phyloP scores from a whole-genome alignment of 2,113 vertebrate genomes.

The Hydrochoerus hydrochaeris region DNA sequence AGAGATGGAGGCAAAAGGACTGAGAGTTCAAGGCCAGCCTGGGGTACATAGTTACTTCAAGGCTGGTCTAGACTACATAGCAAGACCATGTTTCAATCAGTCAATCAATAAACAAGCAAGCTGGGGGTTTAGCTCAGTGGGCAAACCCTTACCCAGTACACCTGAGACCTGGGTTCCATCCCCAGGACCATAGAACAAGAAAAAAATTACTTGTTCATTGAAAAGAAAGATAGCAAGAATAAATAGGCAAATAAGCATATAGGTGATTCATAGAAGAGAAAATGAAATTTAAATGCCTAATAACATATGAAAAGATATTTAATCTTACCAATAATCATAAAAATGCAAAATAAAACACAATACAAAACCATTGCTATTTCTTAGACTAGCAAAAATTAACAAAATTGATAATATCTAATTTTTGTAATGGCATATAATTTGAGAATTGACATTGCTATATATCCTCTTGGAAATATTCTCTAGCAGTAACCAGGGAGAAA shows the following conservation, averaged over 20 bases:
- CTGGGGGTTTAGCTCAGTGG: background rate
- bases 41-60: background rate
- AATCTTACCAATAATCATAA: background rate
- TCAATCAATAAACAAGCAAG: background rate
- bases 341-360: background rate
- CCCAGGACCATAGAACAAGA: background rate
- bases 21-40: background rate
- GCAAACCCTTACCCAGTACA: background rate
- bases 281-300: background rate
- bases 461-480: background rate
- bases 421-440: background rate
- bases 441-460: background rate
- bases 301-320: background rate
- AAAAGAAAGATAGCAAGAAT: background rate
- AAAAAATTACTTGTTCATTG: background rate
- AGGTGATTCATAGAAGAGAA: background rate
- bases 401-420: background rate
- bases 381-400: background rate
- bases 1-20: background rate
- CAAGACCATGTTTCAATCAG: background rate
- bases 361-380: background rate
- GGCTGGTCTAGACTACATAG: background rate
- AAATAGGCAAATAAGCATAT: constrained; percentile 1
- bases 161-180: background rate
- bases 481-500: background rate